A percentile compares a stretch with the other conserved stretches of the same genome.
Evolutionary conservation across 2,797 vertebrate genomes (phyloP).

Genomic region (Dendrocincla tyrannina): DNA sequence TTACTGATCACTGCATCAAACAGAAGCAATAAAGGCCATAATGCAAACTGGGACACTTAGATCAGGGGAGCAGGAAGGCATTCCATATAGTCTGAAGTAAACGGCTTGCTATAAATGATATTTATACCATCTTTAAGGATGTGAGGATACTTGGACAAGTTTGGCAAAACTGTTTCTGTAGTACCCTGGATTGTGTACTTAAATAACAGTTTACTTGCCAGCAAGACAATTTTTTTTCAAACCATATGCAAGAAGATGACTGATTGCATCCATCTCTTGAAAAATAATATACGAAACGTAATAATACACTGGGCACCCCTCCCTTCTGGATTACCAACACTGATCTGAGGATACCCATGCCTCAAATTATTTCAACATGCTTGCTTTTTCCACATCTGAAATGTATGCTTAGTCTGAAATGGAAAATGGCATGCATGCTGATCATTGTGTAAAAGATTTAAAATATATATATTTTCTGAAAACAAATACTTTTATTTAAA

Average conservation of each 20-base stretch:
- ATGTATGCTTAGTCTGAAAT: slow-evolving; percentile 77
- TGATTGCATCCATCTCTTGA: slow-evolving; percentile 74
- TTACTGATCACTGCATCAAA: slow-evolving; percentile 99
- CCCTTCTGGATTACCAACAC: slow-evolving; percentile 79
- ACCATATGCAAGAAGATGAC: slow-evolving; percentile 73
- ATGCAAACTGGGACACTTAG: slow-evolving; percentile 85
- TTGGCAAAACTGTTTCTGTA: slow-evolving; percentile 84
- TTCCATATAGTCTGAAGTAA: slow-evolving; percentile 79
- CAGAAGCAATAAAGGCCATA: slow-evolving; percentile 91
- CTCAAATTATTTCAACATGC: slow-evolving; percentile 86
- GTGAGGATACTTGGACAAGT: slow-evolving; percentile 84
- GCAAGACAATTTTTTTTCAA: slow-evolving; percentile 73
- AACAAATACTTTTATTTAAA: slow-evolving; percentile 78
- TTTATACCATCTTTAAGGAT: slow-evolving; percentile 85
- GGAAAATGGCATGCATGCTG: slow-evolving; percentile 82
- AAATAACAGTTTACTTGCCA: slow-evolving; percentile 82
- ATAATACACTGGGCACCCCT: slow-evolving; percentile 78
- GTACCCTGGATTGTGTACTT: slow-evolving; percentile 82
- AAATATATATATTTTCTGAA: slow-evolving; percentile 75
- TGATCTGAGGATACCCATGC: slow-evolving; percentile 78
- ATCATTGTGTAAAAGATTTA: slow-evolving; percentile 72
- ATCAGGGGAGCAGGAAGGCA: slow-evolving; percentile 80
- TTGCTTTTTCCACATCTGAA: slow-evolving; percentile 82
- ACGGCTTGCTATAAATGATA: slow-evolving; percentile 84
- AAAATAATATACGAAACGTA: slow-evolving; percentile 82